phyloP scores from a whole-genome alignment of 2,113 vertebrate genomes.

The Pseudopodoces humilis region DNA sequence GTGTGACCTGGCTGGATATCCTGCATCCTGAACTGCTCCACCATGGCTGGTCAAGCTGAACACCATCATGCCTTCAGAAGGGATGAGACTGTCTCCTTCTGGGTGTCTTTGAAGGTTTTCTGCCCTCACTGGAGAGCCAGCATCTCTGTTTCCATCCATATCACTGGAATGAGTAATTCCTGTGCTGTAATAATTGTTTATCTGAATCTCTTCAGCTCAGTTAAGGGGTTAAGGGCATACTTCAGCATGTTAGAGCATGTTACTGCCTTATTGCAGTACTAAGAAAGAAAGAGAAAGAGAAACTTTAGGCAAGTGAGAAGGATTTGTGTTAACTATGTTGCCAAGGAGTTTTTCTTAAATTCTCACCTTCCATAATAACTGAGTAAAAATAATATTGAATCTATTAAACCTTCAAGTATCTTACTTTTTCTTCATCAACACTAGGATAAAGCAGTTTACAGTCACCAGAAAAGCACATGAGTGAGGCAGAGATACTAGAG shows the following conservation, averaged over 20 bases:
- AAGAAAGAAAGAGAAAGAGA: not conserved
- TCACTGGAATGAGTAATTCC: not conserved
- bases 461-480: not conserved
- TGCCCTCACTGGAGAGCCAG: not conserved
- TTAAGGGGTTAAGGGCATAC: not conserved
- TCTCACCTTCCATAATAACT: not conserved
- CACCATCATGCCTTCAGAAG: not conserved
- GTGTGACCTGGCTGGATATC: not conserved
- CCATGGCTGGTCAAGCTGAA: rapidly evolving
- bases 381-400: not conserved
- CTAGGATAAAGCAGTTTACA: not conserved
- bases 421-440: not conserved
- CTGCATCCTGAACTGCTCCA: rapidly evolving
- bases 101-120: rapidly evolving
- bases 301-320: not conserved
- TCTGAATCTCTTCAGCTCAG: not conserved
- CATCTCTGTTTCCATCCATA: not conserved
- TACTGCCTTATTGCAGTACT: not conserved
- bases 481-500: not conserved
- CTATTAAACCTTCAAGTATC: not conserved
- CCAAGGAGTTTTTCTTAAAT: not conserved
- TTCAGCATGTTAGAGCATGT: not conserved
- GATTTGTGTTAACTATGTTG: not conserved
- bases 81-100: not conserved
- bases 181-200: not conserved